phyloP scores from a whole-genome alignment of 2,888 invertebrate genomes.

The Drosophila affinis region DNA sequence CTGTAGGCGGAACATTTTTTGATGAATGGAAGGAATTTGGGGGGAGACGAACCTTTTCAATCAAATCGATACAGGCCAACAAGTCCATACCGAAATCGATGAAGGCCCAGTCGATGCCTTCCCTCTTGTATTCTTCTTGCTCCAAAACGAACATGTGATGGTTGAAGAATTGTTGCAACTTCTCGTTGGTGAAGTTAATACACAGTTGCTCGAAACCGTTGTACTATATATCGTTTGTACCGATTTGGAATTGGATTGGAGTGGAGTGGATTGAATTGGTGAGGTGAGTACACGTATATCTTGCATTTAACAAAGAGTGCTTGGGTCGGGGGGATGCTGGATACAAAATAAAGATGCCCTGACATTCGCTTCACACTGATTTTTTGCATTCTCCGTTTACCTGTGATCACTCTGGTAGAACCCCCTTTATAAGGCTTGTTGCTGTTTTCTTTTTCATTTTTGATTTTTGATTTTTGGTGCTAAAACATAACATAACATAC shows the following conservation, averaged over 20 bases:
- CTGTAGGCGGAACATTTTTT: neutral
- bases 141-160: conserved; percentile 99
- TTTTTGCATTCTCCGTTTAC: conserved; percentile 23
- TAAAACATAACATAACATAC: conserved; percentile 42
- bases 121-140: conserved; percentile 99
- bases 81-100: conserved; percentile 99
- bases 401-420: conserved; percentile 21
- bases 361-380: conserved; percentile 40
- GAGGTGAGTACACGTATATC: conserved; percentile 52
- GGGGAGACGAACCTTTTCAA: conserved; percentile 92
- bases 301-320: conserved; percentile 21
- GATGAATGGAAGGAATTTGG: neutral
- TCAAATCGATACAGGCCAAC: conserved; percentile 98
- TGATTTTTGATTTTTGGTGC: conserved; percentile 15
- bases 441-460: neutral
- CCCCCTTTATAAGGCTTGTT: conserved; percentile 14
- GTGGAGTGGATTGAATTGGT: conserved; percentile 34
- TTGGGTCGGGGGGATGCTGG: conserved; percentile 7
- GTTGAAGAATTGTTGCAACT: conserved; percentile 99
- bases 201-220: conserved; percentile 99
- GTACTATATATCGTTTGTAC: conserved; percentile 86
- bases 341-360: conserved; percentile 13
- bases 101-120: conserved; percentile 99
- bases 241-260: conserved; percentile 23
- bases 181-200: conserved; percentile 99